Percentiles rank a stretch among this genome's conserved stretches.
Conservation (phyloP, 2,797 vertebrate species). For the Phrynocephalus vlangalii region DNA sequence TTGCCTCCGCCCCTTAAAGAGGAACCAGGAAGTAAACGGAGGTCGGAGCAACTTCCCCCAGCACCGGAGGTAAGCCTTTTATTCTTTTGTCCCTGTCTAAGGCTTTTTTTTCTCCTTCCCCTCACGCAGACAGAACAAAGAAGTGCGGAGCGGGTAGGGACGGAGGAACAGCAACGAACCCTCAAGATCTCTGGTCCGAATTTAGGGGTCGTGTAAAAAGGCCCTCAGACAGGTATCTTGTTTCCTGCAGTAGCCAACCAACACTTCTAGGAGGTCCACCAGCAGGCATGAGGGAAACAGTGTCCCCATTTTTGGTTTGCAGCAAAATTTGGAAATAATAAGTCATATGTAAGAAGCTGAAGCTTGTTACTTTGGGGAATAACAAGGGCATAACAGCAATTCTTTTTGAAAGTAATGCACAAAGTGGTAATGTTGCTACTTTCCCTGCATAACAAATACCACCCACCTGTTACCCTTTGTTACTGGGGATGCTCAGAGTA, state of each 20-base stretch:
- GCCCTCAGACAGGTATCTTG: no score
- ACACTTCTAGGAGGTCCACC: background rate
- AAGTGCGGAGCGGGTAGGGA: no score
- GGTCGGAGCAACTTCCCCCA: no score
- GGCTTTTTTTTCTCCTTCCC: no score
- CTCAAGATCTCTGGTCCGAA: no score
- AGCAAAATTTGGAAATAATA: background rate
- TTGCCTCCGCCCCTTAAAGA: no score
- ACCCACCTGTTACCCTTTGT: background rate
- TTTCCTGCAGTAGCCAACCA: background rate
- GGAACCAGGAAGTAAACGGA: no score
- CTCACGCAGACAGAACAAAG: no score
- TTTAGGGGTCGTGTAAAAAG: no score
- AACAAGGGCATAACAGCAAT: background rate
- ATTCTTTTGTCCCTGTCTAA: no score
- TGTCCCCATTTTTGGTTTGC: background rate
- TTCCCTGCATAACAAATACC: background rate
- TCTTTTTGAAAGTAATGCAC: background rate
- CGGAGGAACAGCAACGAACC: no score
- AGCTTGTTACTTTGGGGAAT: background rate
- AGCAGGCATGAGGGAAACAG: background rate
- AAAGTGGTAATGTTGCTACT: background rate
- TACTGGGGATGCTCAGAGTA: background rate
- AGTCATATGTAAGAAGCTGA: background rate
- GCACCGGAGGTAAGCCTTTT: no score